A percentile compares a stretch with the other conserved stretches of the same genome.
These are phyloP conservation scores for Margaritifera margaritifera DNA, from an alignment of 2,888 invertebrate genomes.

Conservation along the genomic window DNA sequence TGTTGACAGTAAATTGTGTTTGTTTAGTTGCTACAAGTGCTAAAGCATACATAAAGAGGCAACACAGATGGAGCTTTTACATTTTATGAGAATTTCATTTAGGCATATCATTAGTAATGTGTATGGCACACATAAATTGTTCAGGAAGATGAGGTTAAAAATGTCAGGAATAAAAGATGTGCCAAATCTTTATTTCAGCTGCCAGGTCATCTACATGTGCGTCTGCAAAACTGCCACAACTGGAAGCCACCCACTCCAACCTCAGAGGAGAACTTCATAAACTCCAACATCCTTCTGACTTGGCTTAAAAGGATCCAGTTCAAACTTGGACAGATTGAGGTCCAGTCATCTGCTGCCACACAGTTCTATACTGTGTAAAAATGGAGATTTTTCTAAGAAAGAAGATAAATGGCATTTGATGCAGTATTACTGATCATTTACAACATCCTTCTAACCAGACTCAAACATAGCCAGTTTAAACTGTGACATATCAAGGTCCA, in stretches of 20 bases:
- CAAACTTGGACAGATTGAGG: constrained; percentile 98
- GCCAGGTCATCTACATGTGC: constrained; percentile 89
- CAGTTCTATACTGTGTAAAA: constrained; percentile 80
- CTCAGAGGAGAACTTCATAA: constrained; percentile 67
- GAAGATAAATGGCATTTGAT: neutral
- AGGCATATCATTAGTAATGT: no score
- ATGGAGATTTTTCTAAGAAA: neutral
- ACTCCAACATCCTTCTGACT: constrained; percentile 75
- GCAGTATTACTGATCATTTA: constrained; percentile 38
- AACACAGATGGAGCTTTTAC: no score
- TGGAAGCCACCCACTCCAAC: constrained; percentile 79
- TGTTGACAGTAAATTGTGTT: no score
- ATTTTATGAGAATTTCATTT: no score
- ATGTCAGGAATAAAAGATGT: no score
- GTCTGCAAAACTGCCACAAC: constrained; percentile 91
- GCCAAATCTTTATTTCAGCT: constrained; percentile 77
- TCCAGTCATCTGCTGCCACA: constrained; percentile 92
- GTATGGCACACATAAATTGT: no score
- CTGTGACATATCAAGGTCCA: constrained; percentile 97
- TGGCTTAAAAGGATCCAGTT: constrained; percentile 95
- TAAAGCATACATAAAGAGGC: no score
- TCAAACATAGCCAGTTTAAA: constrained; percentile 95
- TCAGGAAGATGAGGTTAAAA: no score
- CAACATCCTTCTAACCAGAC: constrained; percentile 79
- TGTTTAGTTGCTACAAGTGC: no score